A percentile compares a stretch with the other conserved stretches of the same genome.
phyloP scores from a whole-genome alignment of 2,797 vertebrate genomes.

The Amniataba percoides region DNA sequence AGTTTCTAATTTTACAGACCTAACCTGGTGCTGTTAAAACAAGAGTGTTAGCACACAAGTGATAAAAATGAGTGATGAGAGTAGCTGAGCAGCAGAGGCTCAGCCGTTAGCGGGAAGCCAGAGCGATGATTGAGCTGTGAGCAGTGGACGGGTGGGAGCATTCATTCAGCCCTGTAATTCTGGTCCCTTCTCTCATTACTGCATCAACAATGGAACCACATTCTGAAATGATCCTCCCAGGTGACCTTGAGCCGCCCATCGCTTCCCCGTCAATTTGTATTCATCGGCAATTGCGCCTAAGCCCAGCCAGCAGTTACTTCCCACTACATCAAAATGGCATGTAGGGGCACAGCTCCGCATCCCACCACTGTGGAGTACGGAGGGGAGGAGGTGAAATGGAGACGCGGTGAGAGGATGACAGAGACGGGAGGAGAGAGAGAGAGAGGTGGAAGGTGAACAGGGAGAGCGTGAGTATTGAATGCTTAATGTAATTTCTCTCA shows the following conservation, averaged over 20 bases:
- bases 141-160: constrained; percentile 21
- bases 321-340: constrained; percentile 79
- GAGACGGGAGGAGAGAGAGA: constrained; percentile 11
- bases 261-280: constrained; percentile 67
- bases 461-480: constrained; percentile 73
- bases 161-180: constrained; percentile 60
- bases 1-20: constrained; percentile 9
- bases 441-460: constrained; percentile 62
- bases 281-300: constrained; percentile 64
- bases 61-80: constrained; percentile 31
- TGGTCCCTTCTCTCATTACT: constrained; percentile 76
- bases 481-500: constrained; percentile 73
- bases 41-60: not conserved
- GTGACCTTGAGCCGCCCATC: constrained; percentile 72
- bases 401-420: constrained; percentile 35
- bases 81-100: constrained; percentile 13
- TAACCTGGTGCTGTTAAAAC: not conserved
- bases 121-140: constrained; percentile 49
- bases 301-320: constrained; percentile 74
- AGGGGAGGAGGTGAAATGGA: constrained; percentile 29
- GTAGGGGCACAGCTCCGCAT: constrained; percentile 62
- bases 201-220: constrained; percentile 73
- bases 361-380: constrained; percentile 31
- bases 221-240: constrained; percentile 67
- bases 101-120: constrained; percentile 11